A percentile compares a stretch with the other conserved stretches of the same genome.
These are phyloP conservation scores for Palythoa grandis DNA, from an alignment of 92 coral and sea anemone species.

Conservation along the genomic window DNA sequence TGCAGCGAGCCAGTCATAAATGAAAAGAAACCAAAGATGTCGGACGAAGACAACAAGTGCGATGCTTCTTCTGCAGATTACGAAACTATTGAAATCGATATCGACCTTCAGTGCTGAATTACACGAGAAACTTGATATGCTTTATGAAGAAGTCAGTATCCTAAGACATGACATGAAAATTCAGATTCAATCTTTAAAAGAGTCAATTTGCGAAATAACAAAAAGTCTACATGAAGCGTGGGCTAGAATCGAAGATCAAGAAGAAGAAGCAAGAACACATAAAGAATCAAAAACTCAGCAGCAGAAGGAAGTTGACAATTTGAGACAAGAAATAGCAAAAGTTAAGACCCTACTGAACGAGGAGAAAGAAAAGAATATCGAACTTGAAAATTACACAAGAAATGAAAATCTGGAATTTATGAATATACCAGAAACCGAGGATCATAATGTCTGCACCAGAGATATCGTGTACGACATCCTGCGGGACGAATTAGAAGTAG, in stretches of 20 bases:
- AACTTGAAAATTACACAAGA: conserved; percentile 23
- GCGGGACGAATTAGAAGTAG: not conserved
- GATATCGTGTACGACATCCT: no score
- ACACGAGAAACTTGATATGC: not conserved
- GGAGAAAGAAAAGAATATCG: conserved; percentile 5
- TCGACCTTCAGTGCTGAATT: not conserved
- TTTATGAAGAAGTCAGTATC: not conserved
- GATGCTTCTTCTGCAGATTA: no score
- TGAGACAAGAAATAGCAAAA: not conserved
- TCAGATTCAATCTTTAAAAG: not conserved
- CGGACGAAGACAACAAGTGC: not conserved
- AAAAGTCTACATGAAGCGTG: not conserved
- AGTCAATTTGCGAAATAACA: not conserved
- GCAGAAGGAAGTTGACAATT: not conserved
- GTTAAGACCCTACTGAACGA: not conserved
- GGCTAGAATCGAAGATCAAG: not conserved
- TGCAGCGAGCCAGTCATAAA: not conserved
- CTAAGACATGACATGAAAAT: not conserved
- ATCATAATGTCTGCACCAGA: not conserved
- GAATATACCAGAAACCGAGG: conserved; percentile 32
- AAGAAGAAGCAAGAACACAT: not conserved
- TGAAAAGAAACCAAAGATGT: not conserved
- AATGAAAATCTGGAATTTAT: conserved; percentile 19
- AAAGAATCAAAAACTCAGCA: not conserved
- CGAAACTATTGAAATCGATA: not conserved